A percentile compares a stretch with the other conserved stretches of the same genome.
Conservation (phyloP, 2,113 vertebrate genomes). For the Gopherus flavomarginatus region DNA sequence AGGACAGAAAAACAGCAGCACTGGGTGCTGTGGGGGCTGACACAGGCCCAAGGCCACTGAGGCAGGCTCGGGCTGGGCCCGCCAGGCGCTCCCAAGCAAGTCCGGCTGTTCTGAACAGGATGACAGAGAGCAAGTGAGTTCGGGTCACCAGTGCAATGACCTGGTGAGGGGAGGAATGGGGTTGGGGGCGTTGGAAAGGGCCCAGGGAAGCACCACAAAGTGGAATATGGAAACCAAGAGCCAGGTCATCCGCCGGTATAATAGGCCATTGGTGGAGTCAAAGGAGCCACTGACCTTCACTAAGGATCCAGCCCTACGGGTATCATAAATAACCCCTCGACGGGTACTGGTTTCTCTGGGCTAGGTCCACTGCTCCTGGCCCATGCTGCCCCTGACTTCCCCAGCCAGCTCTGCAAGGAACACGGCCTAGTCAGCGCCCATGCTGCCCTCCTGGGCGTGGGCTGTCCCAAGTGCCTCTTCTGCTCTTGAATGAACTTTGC, state of each 20-base stretch:
- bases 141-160: neutral
- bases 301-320: neutral
- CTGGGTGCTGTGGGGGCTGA: neutral
- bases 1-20: neutral
- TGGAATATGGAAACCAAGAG: neutral
- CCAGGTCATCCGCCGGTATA: neutral
- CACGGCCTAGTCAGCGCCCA: accelerated
- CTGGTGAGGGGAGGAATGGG: neutral
- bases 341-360: neutral
- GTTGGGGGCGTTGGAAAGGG: neutral
- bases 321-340: neutral
- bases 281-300: neutral
- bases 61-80: neutral
- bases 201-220: neutral
- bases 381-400: neutral
- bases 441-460: neutral
- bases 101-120: neutral
- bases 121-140: no score
- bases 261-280: neutral
- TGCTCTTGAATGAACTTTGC: neutral
- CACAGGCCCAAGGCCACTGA: neutral
- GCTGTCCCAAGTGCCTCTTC: neutral
- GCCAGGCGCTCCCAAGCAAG: neutral
- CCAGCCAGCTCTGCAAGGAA: neutral
- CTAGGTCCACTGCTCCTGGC: neutral